A percentile compares a stretch with the other conserved stretches of the same genome.
phyloP scores from a whole-genome alignment of 2,113 vertebrate species.

The Platycercus adscitus region DNA sequence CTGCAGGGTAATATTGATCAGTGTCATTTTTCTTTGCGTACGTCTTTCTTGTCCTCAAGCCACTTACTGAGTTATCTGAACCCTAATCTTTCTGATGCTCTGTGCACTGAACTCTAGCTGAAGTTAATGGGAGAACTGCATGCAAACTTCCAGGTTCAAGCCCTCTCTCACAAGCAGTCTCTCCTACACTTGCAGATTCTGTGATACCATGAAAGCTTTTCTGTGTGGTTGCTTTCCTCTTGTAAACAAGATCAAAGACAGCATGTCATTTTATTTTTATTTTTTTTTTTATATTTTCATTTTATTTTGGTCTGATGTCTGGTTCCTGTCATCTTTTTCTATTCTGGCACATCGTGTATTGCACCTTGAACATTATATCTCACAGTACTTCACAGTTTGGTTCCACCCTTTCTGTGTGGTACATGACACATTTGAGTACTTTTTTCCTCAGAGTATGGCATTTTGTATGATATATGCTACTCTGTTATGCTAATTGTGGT shows the following conservation, averaged over 20 bases:
- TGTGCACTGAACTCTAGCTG: neutral
- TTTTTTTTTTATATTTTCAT: neutral
- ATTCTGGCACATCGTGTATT: conserved; percentile 25
- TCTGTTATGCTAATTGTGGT: conserved; percentile 37
- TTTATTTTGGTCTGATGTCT: conserved; percentile 63
- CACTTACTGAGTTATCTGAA: neutral
- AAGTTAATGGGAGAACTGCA: conserved; percentile 33
- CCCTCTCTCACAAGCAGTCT: conserved; percentile 6
- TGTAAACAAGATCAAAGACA: conserved; percentile 64
- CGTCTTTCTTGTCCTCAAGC: neutral
- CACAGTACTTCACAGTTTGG: conserved; percentile 62
- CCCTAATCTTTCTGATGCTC: neutral
- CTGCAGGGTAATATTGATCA: neutral
- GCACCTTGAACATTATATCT: conserved; percentile 55
- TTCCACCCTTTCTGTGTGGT: conserved; percentile 59
- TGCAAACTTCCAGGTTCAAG: conserved; percentile 45
- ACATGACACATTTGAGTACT: conserved; percentile 45
- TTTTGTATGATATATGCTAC: conserved; percentile 33
- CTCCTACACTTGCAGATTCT: conserved; percentile 16
- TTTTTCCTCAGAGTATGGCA: conserved; percentile 40
- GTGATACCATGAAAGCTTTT: conserved; percentile 42
- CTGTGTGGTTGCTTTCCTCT: conserved; percentile 1
- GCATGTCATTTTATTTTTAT: neutral
- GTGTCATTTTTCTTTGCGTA: neutral
- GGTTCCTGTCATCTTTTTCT: conserved; percentile 61